These are phyloP conservation scores for Ceratothoa steindachneri DNA, from an alignment of 2,888 invertebrate genomes.

Conservation along the genomic window DNA sequence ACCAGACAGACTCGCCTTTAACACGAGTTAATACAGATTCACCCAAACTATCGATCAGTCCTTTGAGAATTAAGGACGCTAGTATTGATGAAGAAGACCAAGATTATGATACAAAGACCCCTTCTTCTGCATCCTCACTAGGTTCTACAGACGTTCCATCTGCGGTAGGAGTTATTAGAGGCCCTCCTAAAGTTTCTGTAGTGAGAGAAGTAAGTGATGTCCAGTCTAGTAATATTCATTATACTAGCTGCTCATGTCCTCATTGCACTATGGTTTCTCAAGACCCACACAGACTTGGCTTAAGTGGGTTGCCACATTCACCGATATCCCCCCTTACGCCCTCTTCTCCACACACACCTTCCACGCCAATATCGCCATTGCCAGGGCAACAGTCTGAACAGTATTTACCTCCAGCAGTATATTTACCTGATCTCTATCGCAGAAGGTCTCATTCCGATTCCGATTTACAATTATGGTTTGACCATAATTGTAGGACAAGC, in stretches of 20 bases:
- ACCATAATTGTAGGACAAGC: constrained; percentile 25
- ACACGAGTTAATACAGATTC: constrained; percentile 58
- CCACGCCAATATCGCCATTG: constrained; percentile 49
- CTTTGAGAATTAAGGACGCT: constrained; percentile 58
- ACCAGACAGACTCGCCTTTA: constrained; percentile 57
- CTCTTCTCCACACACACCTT: constrained; percentile 49
- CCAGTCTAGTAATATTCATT: constrained; percentile 48
- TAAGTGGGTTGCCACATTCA: constrained; percentile 54
- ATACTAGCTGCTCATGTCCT: constrained; percentile 53
- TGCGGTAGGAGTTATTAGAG: constrained; percentile 28
- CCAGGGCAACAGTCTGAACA: constrained; percentile 44
- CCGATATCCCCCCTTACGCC: constrained; percentile 49
- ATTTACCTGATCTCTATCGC: constrained; percentile 61
- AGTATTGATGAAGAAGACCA: constrained; percentile 53
- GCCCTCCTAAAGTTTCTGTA: constrained; percentile 43
- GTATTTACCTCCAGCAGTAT: constrained; percentile 51
- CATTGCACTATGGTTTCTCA: constrained; percentile 48
- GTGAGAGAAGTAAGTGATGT: constrained; percentile 33
- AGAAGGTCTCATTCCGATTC: constrained; percentile 65
- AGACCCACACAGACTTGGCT: constrained; percentile 49
- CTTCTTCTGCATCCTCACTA: constrained; percentile 16
- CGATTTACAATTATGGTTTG: constrained; percentile 55
- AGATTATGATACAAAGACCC: constrained; percentile 31
- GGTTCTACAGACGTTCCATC: constrained; percentile 17
- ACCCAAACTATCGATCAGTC: constrained; percentile 56